phyloP scores from a whole-genome alignment of 1,140 invertebrate species.

The Drosophila ogumai region DNA sequence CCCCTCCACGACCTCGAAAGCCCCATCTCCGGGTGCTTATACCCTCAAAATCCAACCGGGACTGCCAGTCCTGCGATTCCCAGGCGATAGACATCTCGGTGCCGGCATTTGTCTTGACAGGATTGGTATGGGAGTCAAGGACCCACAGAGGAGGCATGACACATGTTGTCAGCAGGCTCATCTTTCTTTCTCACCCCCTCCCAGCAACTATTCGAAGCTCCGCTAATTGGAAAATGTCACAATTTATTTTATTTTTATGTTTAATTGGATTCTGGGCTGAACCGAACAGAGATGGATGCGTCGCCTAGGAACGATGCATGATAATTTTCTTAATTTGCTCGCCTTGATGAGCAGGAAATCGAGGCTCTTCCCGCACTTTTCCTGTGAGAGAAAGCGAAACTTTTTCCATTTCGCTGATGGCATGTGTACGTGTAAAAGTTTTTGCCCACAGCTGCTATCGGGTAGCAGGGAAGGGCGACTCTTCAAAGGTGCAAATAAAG shows the following conservation, averaged over 20 bases:
- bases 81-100: conserved; percentile 77
- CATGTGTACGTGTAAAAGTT: conserved; percentile 79
- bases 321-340: conserved; percentile 82
- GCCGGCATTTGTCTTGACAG: conserved; percentile 71
- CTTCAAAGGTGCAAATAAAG: conserved; percentile 83
- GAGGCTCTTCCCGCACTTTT: neutral
- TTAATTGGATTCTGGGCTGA: conserved; percentile 74
- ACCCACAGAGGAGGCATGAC: conserved; percentile 45
- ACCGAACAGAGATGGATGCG: conserved; percentile 23
- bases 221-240: conserved; percentile 82
- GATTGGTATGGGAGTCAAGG: conserved; percentile 2
- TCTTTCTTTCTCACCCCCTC: conserved; percentile 60
- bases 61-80: conserved; percentile 22
- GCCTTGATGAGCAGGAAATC: conserved; percentile 69
- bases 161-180: conserved; percentile 78
- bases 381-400: conserved; percentile 54
- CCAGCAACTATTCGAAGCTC: conserved; percentile 54
- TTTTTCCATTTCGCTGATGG: conserved; percentile 82
- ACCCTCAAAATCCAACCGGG: conserved; percentile 11
- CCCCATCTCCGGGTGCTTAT: conserved; percentile 17
- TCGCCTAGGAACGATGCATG: conserved; percentile 73
- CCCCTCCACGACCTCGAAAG: conserved; percentile 21
- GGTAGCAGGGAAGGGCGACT: conserved; percentile 30
- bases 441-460: conserved; percentile 43
- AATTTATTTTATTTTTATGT: conserved; percentile 83